Conservation (phyloP, 2,797 vertebrate genomes). For the Lagodon rhomboides region DNA sequence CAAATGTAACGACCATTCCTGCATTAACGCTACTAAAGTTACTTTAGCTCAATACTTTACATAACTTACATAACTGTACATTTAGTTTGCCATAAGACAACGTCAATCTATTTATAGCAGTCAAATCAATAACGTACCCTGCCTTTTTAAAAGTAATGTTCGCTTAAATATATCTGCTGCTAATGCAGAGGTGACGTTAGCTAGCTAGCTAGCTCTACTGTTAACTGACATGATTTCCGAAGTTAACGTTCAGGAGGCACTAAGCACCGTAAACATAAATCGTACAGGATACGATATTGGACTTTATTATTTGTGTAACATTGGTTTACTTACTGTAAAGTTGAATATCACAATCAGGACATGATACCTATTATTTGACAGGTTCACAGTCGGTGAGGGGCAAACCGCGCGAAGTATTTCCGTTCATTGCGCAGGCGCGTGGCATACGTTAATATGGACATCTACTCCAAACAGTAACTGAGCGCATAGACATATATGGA, state of each 20-base stretch:
- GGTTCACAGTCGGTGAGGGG: fast-evolving
- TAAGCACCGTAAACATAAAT: not conserved
- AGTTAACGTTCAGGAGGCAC: not conserved
- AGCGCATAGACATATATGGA: not conserved
- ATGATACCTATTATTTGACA: not conserved
- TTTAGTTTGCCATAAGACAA: not conserved
- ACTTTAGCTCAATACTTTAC: not conserved
- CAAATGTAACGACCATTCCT: not conserved
- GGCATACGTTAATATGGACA: no score
- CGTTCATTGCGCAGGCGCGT: constrained; percentile 11
- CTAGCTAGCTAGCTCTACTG: not conserved
- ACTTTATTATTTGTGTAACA: not conserved
- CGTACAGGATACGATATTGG: fast-evolving
- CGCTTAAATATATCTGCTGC: not conserved
- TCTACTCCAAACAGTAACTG: no score
- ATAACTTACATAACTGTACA: not conserved
- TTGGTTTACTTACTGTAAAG: constrained; percentile 34
- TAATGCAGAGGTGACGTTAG: not conserved
- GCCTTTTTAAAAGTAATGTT: not conserved
- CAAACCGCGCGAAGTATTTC: constrained; percentile 48
- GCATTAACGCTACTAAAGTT: not conserved
- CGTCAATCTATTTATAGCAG: not conserved
- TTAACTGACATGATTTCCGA: not conserved
- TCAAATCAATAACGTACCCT: no score
- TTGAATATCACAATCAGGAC: not conserved